Base-by-base conservation (phyloP, 2,888 invertebrate genomes). In the Lasioglossum vierecki region DNA sequence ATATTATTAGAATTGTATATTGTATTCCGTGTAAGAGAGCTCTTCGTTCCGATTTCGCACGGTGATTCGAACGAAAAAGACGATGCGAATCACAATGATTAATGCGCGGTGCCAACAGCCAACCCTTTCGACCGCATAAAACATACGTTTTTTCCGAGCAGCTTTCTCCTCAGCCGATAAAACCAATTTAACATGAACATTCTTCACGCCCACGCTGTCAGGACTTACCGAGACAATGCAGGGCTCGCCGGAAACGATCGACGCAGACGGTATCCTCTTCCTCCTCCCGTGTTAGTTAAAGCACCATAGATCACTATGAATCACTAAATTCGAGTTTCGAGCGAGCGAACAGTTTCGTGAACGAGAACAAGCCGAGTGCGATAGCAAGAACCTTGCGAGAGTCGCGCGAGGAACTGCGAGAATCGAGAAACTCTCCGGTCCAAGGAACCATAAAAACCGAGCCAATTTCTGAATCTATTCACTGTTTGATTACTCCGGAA, bases 271-370 rank as follows among this genome's bases (percentile, higher is more conserved):
- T 86, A 87, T 81, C 72, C 85, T 81, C 86, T 72, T 83, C 53
- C 74, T 80, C 35, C 49, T n/a, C 26, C 63, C 13, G 4, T 13
- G 53, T 81, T 57, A n/a, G 22, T 84, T 74, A 60, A 46, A 74
- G 60, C 89, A 89, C 89, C 82, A 76, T 73, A 82, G 82, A 89
- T 81, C 89, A 90, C 89, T 76, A 22, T 22, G 82, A 85, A 84
- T 75, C 88, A 90, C 89, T 82, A 68, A 87, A 53, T 63, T 75
- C 77, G 30, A 70, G 8, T 53, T 26, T 30, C 68, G 66, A 73
- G 44, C 53, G 53, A 53, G 8, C 22, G 53, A 53, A 49, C 49
- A 6, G 49, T 49, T 49, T 49, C 49, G 49, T 18, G 49, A 49
- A 53, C 53, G 53, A 53, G 0, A 46, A 46, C 46, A 4, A 46